Evolutionary conservation across 2,888 invertebrate species (phyloP).

Genomic region (Phyllotreta striolata): DNA sequence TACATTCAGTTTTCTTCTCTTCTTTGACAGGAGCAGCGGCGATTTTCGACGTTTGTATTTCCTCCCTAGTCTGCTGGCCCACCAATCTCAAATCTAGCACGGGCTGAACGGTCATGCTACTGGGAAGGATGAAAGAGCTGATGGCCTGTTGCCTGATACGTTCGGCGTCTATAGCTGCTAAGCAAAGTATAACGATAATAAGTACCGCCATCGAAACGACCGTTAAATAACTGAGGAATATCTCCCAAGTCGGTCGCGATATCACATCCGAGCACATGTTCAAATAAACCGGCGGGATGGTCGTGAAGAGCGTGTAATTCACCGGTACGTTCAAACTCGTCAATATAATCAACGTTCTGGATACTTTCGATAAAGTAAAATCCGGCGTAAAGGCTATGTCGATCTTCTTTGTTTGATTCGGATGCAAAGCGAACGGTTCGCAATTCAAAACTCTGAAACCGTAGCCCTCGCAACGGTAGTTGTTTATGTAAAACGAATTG

Average conservation of each 20-base stretch:
- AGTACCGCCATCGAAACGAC: conserved; percentile 70
- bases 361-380: conserved; percentile 80
- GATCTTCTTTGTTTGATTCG: conserved; percentile 78
- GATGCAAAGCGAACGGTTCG: conserved; percentile 72
- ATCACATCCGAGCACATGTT: conserved; percentile 73
- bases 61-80: conserved; percentile 61
- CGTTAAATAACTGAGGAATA: conserved; percentile 70
- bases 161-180: conserved; percentile 77
- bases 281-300: conserved; percentile 69
- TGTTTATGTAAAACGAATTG: conserved; percentile 71
- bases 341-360: conserved; percentile 68
- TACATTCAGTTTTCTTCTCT: conserved; percentile 38
- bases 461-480: conserved; percentile 76
- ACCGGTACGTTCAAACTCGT: conserved; percentile 70
- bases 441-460: conserved; percentile 82
- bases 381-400: conserved; percentile 91
- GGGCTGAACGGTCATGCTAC: conserved; percentile 66
- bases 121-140: conserved; percentile 60
- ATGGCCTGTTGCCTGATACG: conserved; percentile 68
- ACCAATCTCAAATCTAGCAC: conserved; percentile 69
- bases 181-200: conserved; percentile 68
- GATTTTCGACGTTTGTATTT: conserved; percentile 53
- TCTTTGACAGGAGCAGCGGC: conserved; percentile 47
- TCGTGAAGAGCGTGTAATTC: conserved; percentile 75
- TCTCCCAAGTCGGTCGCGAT: conserved; percentile 81